phyloP scores from a whole-genome alignment of 2,797 vertebrate genomes.

The Leucoraja ocellata region DNA sequence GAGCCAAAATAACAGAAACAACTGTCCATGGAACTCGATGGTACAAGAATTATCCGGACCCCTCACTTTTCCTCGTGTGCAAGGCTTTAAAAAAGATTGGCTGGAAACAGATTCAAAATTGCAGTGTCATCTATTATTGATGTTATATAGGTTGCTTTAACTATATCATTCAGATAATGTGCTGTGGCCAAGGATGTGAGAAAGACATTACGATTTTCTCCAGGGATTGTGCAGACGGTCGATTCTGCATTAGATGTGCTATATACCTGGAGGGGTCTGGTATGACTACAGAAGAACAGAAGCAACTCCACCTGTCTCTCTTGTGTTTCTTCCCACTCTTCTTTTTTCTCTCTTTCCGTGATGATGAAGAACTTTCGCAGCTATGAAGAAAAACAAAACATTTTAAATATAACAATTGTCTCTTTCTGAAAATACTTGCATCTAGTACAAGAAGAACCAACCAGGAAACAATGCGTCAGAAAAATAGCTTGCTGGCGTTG shows the following conservation, averaged over 20 bases:
- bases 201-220: background rate
- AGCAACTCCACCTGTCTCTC: conserved; percentile 74
- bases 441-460: background rate
- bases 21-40: too few species aligned
- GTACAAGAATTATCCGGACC: background rate
- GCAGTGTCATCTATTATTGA: background rate
- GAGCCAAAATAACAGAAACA: too few species aligned
- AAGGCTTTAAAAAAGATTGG: background rate
- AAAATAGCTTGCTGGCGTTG: background rate
- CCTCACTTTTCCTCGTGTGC: background rate
- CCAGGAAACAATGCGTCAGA: background rate
- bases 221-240: background rate
- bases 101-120: background rate
- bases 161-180: background rate
- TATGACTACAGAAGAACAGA: background rate
- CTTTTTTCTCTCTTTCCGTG: conserved; percentile 88
- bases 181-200: background rate
- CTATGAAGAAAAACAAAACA: conserved; percentile 49
- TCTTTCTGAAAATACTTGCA: background rate
- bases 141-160: background rate
- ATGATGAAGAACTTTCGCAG: conserved; percentile 80
- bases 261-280: background rate
- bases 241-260: background rate
- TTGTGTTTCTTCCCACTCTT: conserved; percentile 89
- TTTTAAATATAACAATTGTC: background rate